Base-by-base conservation (phyloP, 2,113 vertebrate species). In the Microtus montanus region DNA sequence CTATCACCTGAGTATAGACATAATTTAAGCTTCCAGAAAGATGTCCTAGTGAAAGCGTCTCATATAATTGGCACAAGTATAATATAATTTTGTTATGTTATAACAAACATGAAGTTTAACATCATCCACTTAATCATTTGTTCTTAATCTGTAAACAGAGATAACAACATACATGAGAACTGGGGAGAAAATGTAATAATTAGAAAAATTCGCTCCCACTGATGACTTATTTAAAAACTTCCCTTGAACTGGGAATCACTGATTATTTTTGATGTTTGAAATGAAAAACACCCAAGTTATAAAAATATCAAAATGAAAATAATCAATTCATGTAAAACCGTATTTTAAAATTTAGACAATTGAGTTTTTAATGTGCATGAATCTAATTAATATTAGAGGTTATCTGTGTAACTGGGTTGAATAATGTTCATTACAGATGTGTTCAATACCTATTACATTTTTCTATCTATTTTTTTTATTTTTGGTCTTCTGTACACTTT, bases 1-100 rank as follows among this genome's bases (percentile, higher is more conserved):
- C 88, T 85, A 75, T 78, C 82, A 82, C 19, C 5, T n/a, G 70
- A 89, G 11, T 24, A 90, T 90, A 78, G 0, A 87, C 58, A 38
- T 68, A 74, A 38, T 28, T 77, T 88, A 73, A 73, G 2, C 1
- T 3, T 28, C 8, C 35, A 74, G 33, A 73, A 93, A 87, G 47
- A 92, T 70, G 14, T 38, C 19, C 47, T 22, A 89, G 20, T 89
- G 22, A 95, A 92, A 91, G 17, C 0, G 2, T 17, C 74, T 80
- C 74, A 3, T 68, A 49, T 77, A 28, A 49, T 87, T 89, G 91
- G 13, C 3, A 70, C 63, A 95, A 54, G 10, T 35, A 58, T 7
- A 83, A 70, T 11, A 86, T 88, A 64, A 71, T 94, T 87, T 78
- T 89, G 22, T 64, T 92, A 49, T 89, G 22, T 64, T 92, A n/a